Evolutionary conservation across 1,140 invertebrate genomes (phyloP).

Genomic region (Lanistes nyassanus): DNA sequence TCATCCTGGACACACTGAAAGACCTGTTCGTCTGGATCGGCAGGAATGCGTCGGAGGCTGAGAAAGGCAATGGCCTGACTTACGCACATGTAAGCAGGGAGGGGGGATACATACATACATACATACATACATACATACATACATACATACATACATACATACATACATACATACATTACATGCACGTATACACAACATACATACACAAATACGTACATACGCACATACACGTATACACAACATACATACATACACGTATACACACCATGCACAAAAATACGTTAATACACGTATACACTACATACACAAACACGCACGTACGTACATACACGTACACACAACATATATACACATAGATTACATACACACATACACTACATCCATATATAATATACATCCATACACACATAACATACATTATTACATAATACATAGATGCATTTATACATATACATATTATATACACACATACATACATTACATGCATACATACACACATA

Average conservation of each 20-base stretch:
- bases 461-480: no score
- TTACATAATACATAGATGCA: no score
- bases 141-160: not conserved
- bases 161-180: not conserved
- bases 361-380: no score
- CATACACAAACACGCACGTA: not conserved
- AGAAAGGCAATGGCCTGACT: slow-evolving; percentile 58
- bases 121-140: not conserved
- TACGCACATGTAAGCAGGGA: slow-evolving; percentile 63
- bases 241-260: slow-evolving; percentile 12
- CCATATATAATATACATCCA: no score
- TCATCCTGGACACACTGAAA: slow-evolving; percentile 80
- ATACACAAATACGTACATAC: not conserved
- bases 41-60: slow-evolving; percentile 72
- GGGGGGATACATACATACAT: not conserved
- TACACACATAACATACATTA: no score
- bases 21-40: slow-evolving; percentile 85
- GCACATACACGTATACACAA: slow-evolving; percentile 8
- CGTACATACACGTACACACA: no score
- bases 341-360: no score
- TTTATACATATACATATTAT: no score
- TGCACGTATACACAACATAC: not conserved
- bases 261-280: not conserved
- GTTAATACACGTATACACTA: not conserved
- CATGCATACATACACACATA: no score